phyloP scores from a whole-genome alignment of 1,140 invertebrate species.

The Eumeta japonica region DNA sequence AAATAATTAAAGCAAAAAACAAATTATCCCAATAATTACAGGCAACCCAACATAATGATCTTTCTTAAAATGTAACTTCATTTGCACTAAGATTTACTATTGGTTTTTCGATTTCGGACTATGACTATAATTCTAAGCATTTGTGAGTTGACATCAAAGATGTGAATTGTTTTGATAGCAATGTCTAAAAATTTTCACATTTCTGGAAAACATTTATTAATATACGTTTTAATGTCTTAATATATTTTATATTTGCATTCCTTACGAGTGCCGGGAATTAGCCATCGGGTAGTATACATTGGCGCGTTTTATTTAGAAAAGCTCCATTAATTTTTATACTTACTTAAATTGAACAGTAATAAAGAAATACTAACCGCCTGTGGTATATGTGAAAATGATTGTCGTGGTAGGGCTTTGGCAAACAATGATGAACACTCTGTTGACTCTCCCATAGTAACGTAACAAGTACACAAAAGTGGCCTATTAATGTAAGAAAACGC shows the following conservation, averaged over 20 bases:
- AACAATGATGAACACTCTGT: constrained; percentile 53
- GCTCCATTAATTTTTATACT: constrained; percentile 4
- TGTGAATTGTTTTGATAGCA: too few species aligned
- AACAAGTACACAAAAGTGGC: constrained; percentile 56
- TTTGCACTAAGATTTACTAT: too few species aligned
- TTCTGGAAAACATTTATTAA: background rate
- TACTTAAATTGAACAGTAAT: constrained; percentile 5
- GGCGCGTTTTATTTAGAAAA: constrained; percentile 8
- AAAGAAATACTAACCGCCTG: constrained; percentile 50
- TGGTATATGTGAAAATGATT: constrained; percentile 47
- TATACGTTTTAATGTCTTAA: background rate
- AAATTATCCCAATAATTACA: too few species aligned
- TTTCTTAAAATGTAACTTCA: too few species aligned
- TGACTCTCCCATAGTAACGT: constrained; percentile 60
- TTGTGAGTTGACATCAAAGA: too few species aligned
- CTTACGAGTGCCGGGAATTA: too few species aligned
- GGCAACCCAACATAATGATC: too few species aligned
- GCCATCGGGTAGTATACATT: constrained; percentile 4
- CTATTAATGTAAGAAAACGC: constrained; percentile 59
- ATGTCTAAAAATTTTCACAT: constrained; percentile 4
- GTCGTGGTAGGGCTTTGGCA: constrained; percentile 41
- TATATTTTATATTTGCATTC: too few species aligned
- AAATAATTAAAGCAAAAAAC: too few species aligned
- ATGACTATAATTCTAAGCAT: too few species aligned
- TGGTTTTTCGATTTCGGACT: too few species aligned